Base-by-base conservation (phyloP, 2,797 vertebrate species). In the Smutsia gigantea region DNA sequence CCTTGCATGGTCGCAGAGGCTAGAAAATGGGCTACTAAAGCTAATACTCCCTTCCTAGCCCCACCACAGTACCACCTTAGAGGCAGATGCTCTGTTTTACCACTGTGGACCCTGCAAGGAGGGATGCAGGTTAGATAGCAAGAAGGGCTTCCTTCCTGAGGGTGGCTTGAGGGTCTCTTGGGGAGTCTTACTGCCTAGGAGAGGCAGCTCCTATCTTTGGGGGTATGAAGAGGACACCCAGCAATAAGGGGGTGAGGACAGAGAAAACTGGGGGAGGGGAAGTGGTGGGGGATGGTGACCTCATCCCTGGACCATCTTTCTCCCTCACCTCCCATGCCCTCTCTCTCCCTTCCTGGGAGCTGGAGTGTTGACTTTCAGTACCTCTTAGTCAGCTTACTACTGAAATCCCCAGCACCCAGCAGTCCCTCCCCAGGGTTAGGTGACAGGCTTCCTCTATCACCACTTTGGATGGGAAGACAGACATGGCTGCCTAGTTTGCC, bases 281-380 rank as follows among this genome's bases (percentile, higher is more conserved):
- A 18, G 18, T 13, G 29, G 71, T 18, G 4, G 39, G 53, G 49
- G 37, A 25, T 0, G 51, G 91, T 88, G 93, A 85, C 75, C 34
- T 94, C 64, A 39, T 23, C 55, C 25, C 88, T 82, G 51, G 66
- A 15, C 82, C 88, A 10, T 72, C 8, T 1, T 31, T 46, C 78
- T 90, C 57, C n/a, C 8, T 94, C 82, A 64, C 84, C 87, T 90
- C 66, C 27, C 7, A 1, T 90, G 72, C 55, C 92, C 88, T 89
- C 49, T 66, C 18, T 85, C n/a, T 88, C 34, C 61, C n/a, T 95
- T 63, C 72, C 85, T 94, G 79, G 82, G 87, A 95, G 95, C 84
- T 34, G 46, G 29, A 88, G 85, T 66, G 61, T 75, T 90, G 72
- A 82, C 90, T 94, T 86, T 95, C 92, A 95, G 79, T 39, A 77